phyloP scores from a whole-genome alignment of 2,113 vertebrate genomes.

The Cynopterus brachyotis region DNA sequence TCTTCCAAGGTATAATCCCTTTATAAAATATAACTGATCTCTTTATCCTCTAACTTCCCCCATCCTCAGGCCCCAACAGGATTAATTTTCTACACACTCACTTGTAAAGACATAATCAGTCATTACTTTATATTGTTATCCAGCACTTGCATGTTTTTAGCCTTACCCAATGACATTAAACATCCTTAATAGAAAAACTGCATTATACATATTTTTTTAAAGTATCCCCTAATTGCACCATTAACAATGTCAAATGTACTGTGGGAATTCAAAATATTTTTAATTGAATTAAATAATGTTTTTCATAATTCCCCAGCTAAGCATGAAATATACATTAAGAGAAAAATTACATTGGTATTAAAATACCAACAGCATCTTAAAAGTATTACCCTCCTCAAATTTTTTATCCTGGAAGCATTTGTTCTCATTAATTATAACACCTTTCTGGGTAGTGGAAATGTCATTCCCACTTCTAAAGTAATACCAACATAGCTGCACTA shows the following conservation, averaged over 20 bases:
- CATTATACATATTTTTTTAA: neutral
- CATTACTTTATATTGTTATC: conserved; percentile 39
- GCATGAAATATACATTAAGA: conserved; percentile 27
- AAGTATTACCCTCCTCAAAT: neutral
- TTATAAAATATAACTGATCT: neutral
- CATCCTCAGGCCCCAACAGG: neutral
- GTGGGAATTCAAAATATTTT: neutral
- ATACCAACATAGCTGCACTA: conserved; percentile 3
- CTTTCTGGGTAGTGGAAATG: conserved; percentile 38
- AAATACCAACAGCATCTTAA: conserved; percentile 9
- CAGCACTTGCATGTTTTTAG: neutral
- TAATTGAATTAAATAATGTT: conserved; percentile 43
- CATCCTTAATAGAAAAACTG: neutral
- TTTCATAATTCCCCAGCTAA: neutral
- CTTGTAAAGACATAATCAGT: neutral
- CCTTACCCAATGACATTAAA: conserved; percentile 37
- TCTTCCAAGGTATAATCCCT: neutral
- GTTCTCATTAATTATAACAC: conserved; percentile 37
- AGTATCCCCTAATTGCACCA: neutral
- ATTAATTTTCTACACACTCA: neutral
- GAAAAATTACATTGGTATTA: conserved; percentile 33
- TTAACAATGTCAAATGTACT: neutral
- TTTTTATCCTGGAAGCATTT: conserved; percentile 41
- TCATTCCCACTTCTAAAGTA: conserved; percentile 45
- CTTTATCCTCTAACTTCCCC: neutral